These are phyloP conservation scores for Patella pellucida DNA, from an alignment of 2,888 invertebrate species.

Conservation along the genomic window DNA sequence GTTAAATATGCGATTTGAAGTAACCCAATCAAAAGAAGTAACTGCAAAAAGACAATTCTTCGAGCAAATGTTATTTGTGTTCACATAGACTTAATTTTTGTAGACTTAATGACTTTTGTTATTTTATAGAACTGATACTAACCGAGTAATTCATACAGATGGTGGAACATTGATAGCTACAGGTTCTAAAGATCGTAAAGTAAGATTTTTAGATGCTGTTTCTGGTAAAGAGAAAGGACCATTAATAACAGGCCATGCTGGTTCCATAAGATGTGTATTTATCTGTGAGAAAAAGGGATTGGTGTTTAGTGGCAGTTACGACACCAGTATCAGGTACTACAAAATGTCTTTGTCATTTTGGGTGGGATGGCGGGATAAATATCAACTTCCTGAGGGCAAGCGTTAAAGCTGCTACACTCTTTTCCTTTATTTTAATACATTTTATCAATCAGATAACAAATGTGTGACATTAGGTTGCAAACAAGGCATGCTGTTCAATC, in stretches of 20 bases:
- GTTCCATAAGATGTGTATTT: constrained; percentile 66
- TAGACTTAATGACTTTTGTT: not conserved
- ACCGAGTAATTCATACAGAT: constrained; percentile 67
- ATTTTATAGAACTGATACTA: constrained; percentile 55
- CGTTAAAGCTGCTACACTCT: too few relatives aligned
- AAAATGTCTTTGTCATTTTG: not conserved
- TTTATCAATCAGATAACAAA: too few relatives aligned
- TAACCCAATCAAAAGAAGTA: too few relatives aligned
- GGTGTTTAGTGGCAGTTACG: constrained; percentile 70
- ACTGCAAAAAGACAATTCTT: not conserved
- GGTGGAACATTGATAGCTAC: constrained; percentile 64
- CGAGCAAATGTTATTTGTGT: not conserved
- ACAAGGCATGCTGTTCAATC: too few relatives aligned
- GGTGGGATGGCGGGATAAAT: too few relatives aligned
- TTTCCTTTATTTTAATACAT: too few relatives aligned
- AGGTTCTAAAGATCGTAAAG: constrained; percentile 67
- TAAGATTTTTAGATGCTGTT: constrained; percentile 53
- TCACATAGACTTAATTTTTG: not conserved
- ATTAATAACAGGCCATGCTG: constrained; percentile 69
- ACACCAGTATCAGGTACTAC: constrained; percentile 68
- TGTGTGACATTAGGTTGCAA: too few relatives aligned
- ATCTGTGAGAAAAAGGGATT: constrained; percentile 58
- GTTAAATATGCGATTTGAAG: too few relatives aligned
- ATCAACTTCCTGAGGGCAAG: too few relatives aligned
- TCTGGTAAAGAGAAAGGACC: constrained; percentile 54